Conservation (phyloP, 2,888 invertebrate species). For the Elysia crispata region DNA sequence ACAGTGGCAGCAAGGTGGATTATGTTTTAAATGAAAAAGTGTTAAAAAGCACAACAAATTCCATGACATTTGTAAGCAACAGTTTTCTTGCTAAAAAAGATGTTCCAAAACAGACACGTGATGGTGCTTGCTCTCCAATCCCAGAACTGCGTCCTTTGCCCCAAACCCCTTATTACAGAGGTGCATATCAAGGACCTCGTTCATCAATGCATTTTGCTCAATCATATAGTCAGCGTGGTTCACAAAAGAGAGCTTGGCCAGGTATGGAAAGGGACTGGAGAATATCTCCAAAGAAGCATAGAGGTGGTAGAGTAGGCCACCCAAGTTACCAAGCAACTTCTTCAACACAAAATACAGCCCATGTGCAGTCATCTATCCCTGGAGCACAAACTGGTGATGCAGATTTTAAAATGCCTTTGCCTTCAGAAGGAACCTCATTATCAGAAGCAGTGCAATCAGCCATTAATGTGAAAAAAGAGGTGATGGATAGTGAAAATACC, state of each 20-base stretch:
- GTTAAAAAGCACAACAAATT: constrained; percentile 51
- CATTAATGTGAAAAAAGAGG: constrained; percentile 44
- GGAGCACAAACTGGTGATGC: background rate
- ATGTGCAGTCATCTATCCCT: background rate
- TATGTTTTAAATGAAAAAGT: constrained; percentile 50
- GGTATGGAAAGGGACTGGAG: constrained; percentile 47
- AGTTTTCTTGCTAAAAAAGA: constrained; percentile 47
- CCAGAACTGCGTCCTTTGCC: constrained; percentile 31
- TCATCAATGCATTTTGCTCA: constrained; percentile 24
- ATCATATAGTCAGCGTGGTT: constrained; percentile 21
- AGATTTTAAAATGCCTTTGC: constrained; percentile 29
- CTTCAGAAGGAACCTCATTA: constrained; percentile 3
- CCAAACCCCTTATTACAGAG: constrained; percentile 2
- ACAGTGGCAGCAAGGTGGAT: constrained; percentile 49
- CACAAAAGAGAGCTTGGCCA: constrained; percentile 44
- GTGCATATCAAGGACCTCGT: constrained; percentile 2
- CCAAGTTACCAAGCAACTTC: background rate
- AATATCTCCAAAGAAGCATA: constrained; percentile 34
- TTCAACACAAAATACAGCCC: background rate
- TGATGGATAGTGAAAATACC: constrained; percentile 33
- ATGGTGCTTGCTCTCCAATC: constrained; percentile 45
- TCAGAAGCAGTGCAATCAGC: constrained; percentile 1
- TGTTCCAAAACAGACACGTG: constrained; percentile 37
- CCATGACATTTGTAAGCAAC: constrained; percentile 53
- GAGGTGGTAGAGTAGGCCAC: constrained; percentile 12